These are phyloP conservation scores for Cerastoderma edule DNA, from an alignment of 2,888 invertebrate genomes.

Conservation along the genomic window DNA sequence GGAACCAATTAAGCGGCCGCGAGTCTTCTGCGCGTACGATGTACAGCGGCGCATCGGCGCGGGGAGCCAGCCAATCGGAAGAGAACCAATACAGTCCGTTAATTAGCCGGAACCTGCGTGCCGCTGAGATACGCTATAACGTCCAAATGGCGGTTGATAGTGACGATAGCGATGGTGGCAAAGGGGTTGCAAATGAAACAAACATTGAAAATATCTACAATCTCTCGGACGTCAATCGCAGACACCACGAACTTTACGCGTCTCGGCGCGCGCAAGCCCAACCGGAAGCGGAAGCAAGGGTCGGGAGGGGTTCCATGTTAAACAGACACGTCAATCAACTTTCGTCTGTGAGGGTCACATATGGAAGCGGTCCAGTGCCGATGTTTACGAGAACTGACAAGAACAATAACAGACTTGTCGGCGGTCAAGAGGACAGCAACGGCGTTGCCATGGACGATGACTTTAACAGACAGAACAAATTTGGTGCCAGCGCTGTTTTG, in stretches of 20 bases:
- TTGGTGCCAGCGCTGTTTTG: not conserved
- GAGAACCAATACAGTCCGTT: conserved; percentile 2
- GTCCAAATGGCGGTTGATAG: conserved; percentile 2
- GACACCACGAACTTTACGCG: not conserved
- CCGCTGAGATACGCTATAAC: conserved; percentile 4
- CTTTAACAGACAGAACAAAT: conserved; percentile 15
- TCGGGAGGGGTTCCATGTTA: conserved; percentile 4
- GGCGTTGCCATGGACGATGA: not conserved
- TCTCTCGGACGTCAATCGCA: not conserved
- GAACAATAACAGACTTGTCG: not conserved
- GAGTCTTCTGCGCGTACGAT: not conserved
- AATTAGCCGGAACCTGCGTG: conserved; percentile 20
- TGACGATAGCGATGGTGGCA: not conserved
- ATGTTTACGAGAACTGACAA: conserved; percentile 13
- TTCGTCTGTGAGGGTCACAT: conserved; percentile 6
- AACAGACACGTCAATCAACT: conserved; percentile 22
- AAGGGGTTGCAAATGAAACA: not conserved
- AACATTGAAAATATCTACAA: conserved; percentile 18
- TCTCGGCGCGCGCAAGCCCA: not conserved
- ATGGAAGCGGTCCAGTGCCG: conserved; percentile 19
- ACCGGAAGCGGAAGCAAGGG: conserved; percentile 15
- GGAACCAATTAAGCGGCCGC: conserved; percentile 10
- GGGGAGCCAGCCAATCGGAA: conserved; percentile 16
- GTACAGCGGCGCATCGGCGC: not conserved
- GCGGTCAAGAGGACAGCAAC: not conserved